Percentiles rank a stretch among this genome's conserved stretches.
These are phyloP conservation scores for Gryllus bimaculatus DNA, from an alignment of 1,140 invertebrate genomes.

Conservation along the genomic window DNA sequence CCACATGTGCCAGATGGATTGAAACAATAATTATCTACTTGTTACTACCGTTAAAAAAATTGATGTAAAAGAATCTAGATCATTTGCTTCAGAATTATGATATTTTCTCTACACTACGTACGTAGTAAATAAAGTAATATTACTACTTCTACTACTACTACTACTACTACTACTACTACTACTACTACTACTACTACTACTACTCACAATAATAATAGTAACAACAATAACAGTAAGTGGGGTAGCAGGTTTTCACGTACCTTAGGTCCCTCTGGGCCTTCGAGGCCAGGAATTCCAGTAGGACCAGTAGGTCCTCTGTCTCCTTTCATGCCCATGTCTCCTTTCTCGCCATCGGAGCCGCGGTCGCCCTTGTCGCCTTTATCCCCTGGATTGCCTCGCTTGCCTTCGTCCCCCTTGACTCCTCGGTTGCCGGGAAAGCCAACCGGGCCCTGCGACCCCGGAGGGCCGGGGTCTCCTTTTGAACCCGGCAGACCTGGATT, in stretches of 20 bases:
- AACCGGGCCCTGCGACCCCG: conserved; percentile 56
- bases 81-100: no score
- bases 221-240: no score
- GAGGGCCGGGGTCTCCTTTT: conserved; percentile 54
- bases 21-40: no score
- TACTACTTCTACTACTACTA: no score
- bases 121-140: no score
- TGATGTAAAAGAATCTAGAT: no score
- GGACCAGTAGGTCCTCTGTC: conserved; percentile 58
- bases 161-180: no score
- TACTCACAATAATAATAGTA: no score
- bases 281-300: conserved; percentile 54
- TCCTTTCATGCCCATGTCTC: conserved; percentile 64
- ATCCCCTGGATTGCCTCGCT: conserved; percentile 53
- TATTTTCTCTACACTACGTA: no score
- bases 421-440: conserved; percentile 67
- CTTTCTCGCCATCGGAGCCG: conserved; percentile 67
- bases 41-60: no score
- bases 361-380: conserved; percentile 56
- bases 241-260: conserved; percentile 32
- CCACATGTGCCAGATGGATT: no score
- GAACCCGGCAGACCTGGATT: conserved; percentile 53
- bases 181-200: no score
- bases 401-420: conserved; percentile 66
- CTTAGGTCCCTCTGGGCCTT: conserved; percentile 78